phyloP scores from a whole-genome alignment of 2,113 vertebrate genomes.

The Felis chaus region DNA sequence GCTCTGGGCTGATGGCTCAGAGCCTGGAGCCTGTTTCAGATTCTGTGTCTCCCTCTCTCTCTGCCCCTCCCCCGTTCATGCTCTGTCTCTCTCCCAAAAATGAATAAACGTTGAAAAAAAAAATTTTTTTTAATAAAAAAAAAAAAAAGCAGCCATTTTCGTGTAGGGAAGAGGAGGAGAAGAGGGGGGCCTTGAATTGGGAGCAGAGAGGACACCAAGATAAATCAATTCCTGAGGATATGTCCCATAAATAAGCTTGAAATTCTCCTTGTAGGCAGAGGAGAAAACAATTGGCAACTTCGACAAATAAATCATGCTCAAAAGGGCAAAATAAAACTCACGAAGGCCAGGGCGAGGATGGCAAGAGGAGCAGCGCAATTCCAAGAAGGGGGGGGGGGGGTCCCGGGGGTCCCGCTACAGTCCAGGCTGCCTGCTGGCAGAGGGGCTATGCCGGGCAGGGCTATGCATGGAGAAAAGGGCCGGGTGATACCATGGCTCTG shows the following conservation, averaged over 20 bases:
- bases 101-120: too few relatives aligned
- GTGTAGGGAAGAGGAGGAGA: background rate
- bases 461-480: background rate
- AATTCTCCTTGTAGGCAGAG: background rate
- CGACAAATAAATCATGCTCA: background rate
- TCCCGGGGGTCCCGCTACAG: rapidly evolving
- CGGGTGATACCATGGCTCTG: background rate
- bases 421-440: background rate
- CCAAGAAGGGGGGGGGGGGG: background rate
- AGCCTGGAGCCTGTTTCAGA: too few relatives aligned
- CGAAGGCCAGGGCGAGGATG: background rate
- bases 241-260: background rate
- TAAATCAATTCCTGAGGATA: background rate
- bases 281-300: background rate
- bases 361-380: background rate
- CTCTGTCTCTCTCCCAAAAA: too few relatives aligned
- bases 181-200: background rate
- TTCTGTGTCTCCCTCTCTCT: too few relatives aligned
- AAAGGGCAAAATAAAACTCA: background rate
- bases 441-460: background rate
- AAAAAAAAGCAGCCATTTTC: background rate
- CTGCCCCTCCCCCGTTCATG: too few relatives aligned
- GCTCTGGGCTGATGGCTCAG: too few relatives aligned
- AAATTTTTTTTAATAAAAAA: too few relatives aligned
- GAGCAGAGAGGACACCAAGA: background rate